Percentiles rank a stretch among this genome's conserved stretches.
Evolutionary conservation across 2,888 invertebrate genomes (phyloP).

Genomic region (Lomographa bimaculata): DNA sequence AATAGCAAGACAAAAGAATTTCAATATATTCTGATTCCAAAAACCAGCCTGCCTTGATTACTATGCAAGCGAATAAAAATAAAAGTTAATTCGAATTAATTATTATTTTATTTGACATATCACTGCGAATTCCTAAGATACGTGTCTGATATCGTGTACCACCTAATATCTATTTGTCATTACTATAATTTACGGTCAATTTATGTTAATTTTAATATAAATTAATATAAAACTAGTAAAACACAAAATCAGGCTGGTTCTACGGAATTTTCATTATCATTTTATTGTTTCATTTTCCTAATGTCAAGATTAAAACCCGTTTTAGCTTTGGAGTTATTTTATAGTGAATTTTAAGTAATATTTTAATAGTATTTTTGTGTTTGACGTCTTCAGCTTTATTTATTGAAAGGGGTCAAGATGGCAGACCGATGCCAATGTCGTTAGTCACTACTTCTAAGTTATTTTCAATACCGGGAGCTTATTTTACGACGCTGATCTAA

Average conservation of each 20-base stretch:
- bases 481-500: slow-evolving; percentile 17
- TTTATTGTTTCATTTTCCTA: slow-evolving; percentile 67
- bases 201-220: slow-evolving; percentile 62
- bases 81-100: slow-evolving; percentile 19
- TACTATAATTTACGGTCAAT: slow-evolving; percentile 69
- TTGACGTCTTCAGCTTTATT: slow-evolving; percentile 25
- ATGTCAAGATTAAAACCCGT: slow-evolving; percentile 42
- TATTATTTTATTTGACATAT: slow-evolving; percentile 21
- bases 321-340: slow-evolving; percentile 20
- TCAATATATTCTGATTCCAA: background rate
- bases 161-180: slow-evolving; percentile 76
- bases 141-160: slow-evolving; percentile 50
- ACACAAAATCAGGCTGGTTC: slow-evolving; percentile 63
- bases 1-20: no score
- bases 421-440: slow-evolving; percentile 19
- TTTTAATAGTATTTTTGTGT: slow-evolving; percentile 31
- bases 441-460: slow-evolving; percentile 24
- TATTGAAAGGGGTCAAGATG: slow-evolving; percentile 28
- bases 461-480: slow-evolving; percentile 24
- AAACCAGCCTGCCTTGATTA: slow-evolving; percentile 23
- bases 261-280: slow-evolving; percentile 70
- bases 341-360: slow-evolving; percentile 26
- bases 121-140: slow-evolving; percentile 55
- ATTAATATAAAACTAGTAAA: slow-evolving; percentile 57
- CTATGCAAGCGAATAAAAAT: slow-evolving; percentile 15